phyloP scores from a whole-genome alignment of 2,888 invertebrate species.

The Cataglyphis albicans region DNA sequence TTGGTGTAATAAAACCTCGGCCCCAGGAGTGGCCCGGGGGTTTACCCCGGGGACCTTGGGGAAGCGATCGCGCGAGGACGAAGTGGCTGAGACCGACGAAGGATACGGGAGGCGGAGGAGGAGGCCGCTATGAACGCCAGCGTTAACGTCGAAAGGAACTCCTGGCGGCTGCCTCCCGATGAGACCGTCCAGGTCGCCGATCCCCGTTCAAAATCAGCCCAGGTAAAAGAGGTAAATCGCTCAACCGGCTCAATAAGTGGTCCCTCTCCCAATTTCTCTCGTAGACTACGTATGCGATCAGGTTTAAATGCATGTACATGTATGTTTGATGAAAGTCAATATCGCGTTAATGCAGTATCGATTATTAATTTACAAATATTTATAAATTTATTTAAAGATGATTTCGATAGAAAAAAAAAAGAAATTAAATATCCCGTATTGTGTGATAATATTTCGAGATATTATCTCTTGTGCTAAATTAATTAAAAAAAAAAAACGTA shows the following conservation, averaged over 20 bases:
- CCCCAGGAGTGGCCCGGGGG: conserved; percentile 86
- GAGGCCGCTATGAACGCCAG: conserved; percentile 95
- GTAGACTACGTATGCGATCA: conserved; percentile 31
- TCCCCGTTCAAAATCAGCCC: conserved; percentile 92
- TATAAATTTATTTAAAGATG: background rate
- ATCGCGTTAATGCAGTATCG: background rate
- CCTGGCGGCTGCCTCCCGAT: conserved; percentile 97
- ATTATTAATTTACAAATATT: conserved; percentile 6
- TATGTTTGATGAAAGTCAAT: background rate
- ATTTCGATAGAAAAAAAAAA: background rate
- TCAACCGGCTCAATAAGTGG: conserved; percentile 61
- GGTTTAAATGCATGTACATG: conserved; percentile 54
- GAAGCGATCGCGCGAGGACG: conserved; percentile 73
- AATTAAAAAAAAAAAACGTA: background rate
- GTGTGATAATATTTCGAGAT: background rate
- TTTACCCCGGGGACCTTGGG: conserved; percentile 80
- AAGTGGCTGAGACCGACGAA: conserved; percentile 84
- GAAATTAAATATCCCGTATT: conserved; percentile 2
- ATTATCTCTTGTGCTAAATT: background rate
- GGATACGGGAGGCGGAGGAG: conserved; percentile 88
- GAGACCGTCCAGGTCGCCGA: conserved; percentile 96
- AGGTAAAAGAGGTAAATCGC: conserved; percentile 87
- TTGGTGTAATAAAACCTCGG: conserved; percentile 82
- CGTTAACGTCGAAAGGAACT: conserved; percentile 95
- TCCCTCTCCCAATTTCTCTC: conserved; percentile 13